Conservation (phyloP, 2,797 vertebrate species). For the Manis pentadactyla region DNA sequence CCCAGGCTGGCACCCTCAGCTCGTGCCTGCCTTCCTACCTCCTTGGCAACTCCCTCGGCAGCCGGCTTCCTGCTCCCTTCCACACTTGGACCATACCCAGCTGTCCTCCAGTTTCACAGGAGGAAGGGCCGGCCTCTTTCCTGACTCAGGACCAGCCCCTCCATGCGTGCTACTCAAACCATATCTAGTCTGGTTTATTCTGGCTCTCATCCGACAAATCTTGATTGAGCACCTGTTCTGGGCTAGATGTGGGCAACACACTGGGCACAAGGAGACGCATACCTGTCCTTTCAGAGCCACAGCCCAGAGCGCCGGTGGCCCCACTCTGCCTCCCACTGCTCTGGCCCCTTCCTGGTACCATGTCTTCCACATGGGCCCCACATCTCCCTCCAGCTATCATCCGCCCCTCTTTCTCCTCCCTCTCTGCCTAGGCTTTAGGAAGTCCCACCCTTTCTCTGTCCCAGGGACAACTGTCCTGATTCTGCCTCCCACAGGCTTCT, state of each 20-base stretch:
- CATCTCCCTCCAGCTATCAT: background rate
- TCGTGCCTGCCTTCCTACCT: background rate
- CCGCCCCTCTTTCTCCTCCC: background rate
- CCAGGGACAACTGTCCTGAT: background rate
- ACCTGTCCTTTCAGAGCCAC: background rate
- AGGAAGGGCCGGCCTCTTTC: background rate
- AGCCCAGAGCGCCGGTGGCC: accelerated
- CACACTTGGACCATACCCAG: background rate
- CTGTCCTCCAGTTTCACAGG: background rate
- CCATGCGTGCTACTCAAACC: background rate
- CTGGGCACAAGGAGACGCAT: background rate
- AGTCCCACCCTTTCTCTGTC: background rate
- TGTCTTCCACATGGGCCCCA: background rate
- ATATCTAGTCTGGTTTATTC: background rate
- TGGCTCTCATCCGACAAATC: background rate
- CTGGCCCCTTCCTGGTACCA: background rate
- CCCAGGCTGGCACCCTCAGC: accelerated
- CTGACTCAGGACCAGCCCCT: background rate
- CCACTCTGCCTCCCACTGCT: background rate
- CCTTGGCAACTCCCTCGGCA: background rate
- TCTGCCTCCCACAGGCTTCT: background rate
- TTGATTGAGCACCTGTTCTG: background rate
- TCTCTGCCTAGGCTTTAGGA: background rate
- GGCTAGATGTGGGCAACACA: background rate
- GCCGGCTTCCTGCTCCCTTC: background rate